Conservation (phyloP, 2,888 invertebrate species). For the Cabera pusaria region DNA sequence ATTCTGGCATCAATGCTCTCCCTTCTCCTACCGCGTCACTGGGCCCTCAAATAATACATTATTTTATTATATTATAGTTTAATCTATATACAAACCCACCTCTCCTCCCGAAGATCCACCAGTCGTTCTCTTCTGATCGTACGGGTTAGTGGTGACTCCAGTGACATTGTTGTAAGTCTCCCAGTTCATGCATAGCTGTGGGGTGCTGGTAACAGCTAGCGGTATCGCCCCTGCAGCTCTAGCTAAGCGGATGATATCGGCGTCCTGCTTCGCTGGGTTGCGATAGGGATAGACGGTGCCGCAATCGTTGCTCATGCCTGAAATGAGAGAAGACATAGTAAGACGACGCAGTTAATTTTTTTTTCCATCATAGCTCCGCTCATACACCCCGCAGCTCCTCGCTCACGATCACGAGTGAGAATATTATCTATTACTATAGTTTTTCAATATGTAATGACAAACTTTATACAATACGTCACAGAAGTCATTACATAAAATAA, state of each 20-base stretch:
- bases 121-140: slow-evolving; percentile 90
- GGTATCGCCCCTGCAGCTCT: slow-evolving; percentile 93
- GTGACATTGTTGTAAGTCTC: slow-evolving; percentile 94
- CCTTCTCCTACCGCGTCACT: no score
- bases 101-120: slow-evolving; percentile 97
- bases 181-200: slow-evolving; percentile 95
- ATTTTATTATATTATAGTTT: slow-evolving; percentile 12
- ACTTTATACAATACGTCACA: no score
- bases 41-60: no score
- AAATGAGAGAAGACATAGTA: no score
- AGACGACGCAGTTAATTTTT: no score
- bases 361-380: no score
- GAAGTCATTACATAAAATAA: no score
- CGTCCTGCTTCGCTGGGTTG: slow-evolving; percentile 88
- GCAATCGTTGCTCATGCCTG: slow-evolving; percentile 89
- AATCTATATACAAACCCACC: slow-evolving; percentile 60
- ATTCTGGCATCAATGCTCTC: no score
- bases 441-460: no score
- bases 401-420: no score
- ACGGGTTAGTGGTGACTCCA: slow-evolving; percentile 94
- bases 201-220: slow-evolving; percentile 93
- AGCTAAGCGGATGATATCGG: slow-evolving; percentile 87
- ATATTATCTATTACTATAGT: no score
- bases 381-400: no score
- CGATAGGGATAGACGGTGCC: slow-evolving; percentile 85